phyloP scores from a whole-genome alignment of 2,113 vertebrate genomes.

The Ceuthmochares aereus region DNA sequence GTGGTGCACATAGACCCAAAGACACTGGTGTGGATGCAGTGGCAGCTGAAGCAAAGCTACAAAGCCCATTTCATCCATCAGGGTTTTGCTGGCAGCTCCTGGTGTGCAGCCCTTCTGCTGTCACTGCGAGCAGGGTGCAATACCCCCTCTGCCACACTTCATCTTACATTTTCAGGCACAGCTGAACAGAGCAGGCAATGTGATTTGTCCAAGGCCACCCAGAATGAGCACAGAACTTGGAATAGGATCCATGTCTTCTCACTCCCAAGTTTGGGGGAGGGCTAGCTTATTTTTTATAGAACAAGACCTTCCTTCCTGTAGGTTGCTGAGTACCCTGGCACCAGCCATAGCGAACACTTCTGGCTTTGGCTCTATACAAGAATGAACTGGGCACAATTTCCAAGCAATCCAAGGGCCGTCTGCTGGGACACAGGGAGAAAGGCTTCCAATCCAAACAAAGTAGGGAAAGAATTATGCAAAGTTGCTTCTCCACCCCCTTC shows the following conservation, averaged over 20 bases:
- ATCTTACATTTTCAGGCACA: conserved; percentile 25
- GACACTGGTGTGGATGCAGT: background rate
- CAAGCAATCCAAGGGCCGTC: background rate
- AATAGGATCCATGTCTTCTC: background rate
- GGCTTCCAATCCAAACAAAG: conserved; percentile 56
- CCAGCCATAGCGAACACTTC: background rate
- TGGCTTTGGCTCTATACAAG: background rate
- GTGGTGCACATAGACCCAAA: background rate
- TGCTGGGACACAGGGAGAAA: background rate
- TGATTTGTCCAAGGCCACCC: conserved; percentile 53
- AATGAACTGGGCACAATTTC: conserved; percentile 37
- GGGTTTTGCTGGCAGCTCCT: background rate
- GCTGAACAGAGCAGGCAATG: background rate
- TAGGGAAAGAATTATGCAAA: background rate
- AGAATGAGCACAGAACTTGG: conserved; percentile 7
- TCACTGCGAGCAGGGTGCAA: rapidly evolving
- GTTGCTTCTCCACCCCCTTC: background rate
- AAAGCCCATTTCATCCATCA: background rate
- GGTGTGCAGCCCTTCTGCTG: background rate
- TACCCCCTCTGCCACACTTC: background rate
- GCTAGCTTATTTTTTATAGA: background rate
- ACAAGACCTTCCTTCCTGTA: conserved; percentile 53
- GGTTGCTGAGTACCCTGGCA: background rate
- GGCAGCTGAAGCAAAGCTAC: background rate
- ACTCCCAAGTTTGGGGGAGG: background rate